A percentile compares a stretch with the other conserved stretches of the same genome.
These are phyloP conservation scores for Brassicogethes aeneus DNA, from an alignment of 2,888 invertebrate genomes.

Conservation along the genomic window DNA sequence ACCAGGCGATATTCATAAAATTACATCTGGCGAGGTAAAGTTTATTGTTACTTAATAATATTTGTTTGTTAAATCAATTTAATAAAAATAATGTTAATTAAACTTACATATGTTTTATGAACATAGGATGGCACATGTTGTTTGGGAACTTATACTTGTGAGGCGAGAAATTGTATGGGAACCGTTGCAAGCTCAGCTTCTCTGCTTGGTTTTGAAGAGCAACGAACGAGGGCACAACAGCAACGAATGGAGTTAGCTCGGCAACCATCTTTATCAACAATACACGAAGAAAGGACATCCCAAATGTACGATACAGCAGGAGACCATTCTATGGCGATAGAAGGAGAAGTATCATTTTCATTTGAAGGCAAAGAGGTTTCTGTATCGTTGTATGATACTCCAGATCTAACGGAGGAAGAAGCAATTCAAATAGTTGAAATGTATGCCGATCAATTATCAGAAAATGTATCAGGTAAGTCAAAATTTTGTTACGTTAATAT, in stretches of 20 bases:
- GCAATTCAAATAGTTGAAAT: conserved; percentile 87
- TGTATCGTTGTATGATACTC: conserved; percentile 84
- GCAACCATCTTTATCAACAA: conserved; percentile 80
- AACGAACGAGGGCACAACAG: conserved; percentile 46
- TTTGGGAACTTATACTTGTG: conserved; percentile 83
- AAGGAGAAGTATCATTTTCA: conserved; percentile 82
- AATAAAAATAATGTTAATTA: conserved; percentile 2
- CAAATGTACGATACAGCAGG: conserved; percentile 80
- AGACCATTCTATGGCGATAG: conserved; percentile 57
- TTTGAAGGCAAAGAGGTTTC: conserved; percentile 90
- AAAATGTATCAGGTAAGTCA: conserved; percentile 61
- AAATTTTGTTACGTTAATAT: background rate
- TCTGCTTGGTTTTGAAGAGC: conserved; percentile 78
- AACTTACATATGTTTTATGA: conserved; percentile 1
- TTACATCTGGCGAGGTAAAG: conserved; percentile 68
- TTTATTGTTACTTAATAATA: conserved; percentile 4
- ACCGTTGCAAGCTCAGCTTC: conserved; percentile 82
- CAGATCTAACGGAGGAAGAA: conserved; percentile 86
- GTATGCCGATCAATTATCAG: conserved; percentile 88
- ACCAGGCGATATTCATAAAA: conserved; percentile 84
- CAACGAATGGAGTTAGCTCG: conserved; percentile 52
- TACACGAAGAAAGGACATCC: conserved; percentile 83
- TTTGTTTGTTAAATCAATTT: too few relatives aligned
- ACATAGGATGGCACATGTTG: conserved; percentile 73
- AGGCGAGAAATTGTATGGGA: conserved; percentile 87